Base-by-base conservation (phyloP, 2,888 invertebrate genomes). In the Cephonodes hylas region DNA sequence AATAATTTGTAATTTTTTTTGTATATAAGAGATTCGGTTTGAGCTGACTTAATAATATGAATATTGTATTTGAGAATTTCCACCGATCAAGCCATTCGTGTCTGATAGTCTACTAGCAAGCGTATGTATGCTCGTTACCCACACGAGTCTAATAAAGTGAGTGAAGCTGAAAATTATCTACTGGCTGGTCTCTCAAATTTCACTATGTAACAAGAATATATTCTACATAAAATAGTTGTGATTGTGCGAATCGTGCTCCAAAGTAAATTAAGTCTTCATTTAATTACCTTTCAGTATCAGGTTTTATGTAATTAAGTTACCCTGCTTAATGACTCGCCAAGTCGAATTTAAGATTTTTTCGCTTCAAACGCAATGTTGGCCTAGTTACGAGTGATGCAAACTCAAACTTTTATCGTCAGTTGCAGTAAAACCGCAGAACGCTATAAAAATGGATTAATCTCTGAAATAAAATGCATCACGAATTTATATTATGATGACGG, bases 151-250 rank as follows among this genome's bases (percentile, higher is more conserved):
- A 81, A 85, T 84, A 83, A 83, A 80, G 77, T 80, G 81, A 85
- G 84, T 83, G 83, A 82, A 80, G 79, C 76, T 73, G 76, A 80
- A 84, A 84, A 85, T 84, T 80, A 82, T 81, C 77, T 76, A 22
- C 72, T 73, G 70, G 71, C 68, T 70, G 73, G 69, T 69, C 70
- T 75, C 72, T 74, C 70, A 74, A 77, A 79, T 79, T 77, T 73
- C 65, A 65, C 64, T 69, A 68, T 71, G 72, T 68, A 74, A 75
- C 72, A 68, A 66, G 74, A 70, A 74, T 71, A 76, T 76, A 77
- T 77, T 73, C 71, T 15, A 27, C 13, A 48, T 48, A 48, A 48
- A 48, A 25, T 18, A 0, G 23, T 27, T 48, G 25, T 48, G 25
- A 48, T 20, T 44, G 44, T 7, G 44, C 3, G 44, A 20, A 44